Base-by-base conservation (phyloP, 2,113 vertebrate species). In the Lucifuga dentata region DNA sequence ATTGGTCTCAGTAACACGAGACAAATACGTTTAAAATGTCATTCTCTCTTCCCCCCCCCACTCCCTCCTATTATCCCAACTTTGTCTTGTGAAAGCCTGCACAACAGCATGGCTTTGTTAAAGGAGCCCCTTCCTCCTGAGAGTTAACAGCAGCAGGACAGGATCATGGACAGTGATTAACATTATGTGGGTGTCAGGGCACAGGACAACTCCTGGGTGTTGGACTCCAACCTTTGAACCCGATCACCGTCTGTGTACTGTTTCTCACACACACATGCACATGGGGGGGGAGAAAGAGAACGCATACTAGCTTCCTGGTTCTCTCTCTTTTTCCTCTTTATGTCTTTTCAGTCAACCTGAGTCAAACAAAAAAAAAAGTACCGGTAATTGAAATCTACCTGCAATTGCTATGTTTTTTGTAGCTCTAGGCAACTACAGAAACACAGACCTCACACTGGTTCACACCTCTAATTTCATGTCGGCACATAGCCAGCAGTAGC, bases 161-260 rank as follows among this genome's bases (percentile, higher is more conserved):
- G 52, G 61, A 71, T 78, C 64, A 66, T 36, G 41, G 75, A 61
- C 29, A 57, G 56, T 68, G 62, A 80, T 90, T 80, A 86, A 83
- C 75, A 77, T 73, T 58, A 58, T 44, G 68, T 56, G 41, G 52
- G 62, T 76, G 68, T 69, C 77, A 64, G 66, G 52, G 35, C 77
- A 73, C 41, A 26, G 39, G 40, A 45, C 32, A 72, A 80, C 64
- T 70, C 44, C 55, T 36, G 53, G 63, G 73, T 66, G 68, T 63
- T 51, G 26, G 63, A 73, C 29, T 52, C 44, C 61, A 68, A 79
- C 77, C 67, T 83, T 35, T 64, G 15, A 26, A 68, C 68, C 52
- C 19, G 8, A 66, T 44, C 29, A 15, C 72, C 56, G 51, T 81
- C 73, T 76, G 77, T 66, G 68, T 61, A 66, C 56, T 75, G 74